Percentiles rank a stretch among this genome's conserved stretches.
phyloP scores from a whole-genome alignment of 2,113 vertebrate species.

The Bos indicus region DNA sequence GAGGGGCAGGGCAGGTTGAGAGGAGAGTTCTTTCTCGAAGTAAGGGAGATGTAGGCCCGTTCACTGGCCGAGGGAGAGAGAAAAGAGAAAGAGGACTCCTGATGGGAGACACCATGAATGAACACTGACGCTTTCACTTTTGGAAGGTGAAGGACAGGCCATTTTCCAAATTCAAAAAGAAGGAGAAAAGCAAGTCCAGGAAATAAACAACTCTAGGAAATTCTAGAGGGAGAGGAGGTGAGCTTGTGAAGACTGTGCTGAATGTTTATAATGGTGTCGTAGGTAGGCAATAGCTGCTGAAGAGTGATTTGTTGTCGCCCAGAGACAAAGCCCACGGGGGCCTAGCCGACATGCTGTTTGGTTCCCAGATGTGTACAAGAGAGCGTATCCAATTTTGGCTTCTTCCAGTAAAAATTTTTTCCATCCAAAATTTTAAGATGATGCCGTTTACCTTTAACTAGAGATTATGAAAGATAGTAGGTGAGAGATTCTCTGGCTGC shows the following conservation, averaged over 20 bases:
- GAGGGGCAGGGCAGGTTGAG: background rate
- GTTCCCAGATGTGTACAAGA: background rate
- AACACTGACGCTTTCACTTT: background rate
- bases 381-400: background rate
- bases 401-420: background rate
- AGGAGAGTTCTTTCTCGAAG: background rate
- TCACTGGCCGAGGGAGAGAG: background rate
- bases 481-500: background rate
- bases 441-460: background rate
- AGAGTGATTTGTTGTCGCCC: background rate
- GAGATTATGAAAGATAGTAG: background rate
- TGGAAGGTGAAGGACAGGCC: background rate
- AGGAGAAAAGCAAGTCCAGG: background rate
- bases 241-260: background rate
- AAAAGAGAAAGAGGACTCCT: background rate
- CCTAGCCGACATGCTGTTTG: background rate
- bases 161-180: background rate
- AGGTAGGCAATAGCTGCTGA: background rate
- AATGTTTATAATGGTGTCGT: too few relatives aligned
- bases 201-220: background rate
- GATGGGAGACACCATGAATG: background rate
- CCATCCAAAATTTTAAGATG: background rate
- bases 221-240: background rate
- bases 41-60: background rate
- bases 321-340: background rate